A percentile compares a stretch with the other conserved stretches of the same genome.
Conservation (phyloP, 1,140 invertebrate species). For the Drosophila fuyamai region DNA sequence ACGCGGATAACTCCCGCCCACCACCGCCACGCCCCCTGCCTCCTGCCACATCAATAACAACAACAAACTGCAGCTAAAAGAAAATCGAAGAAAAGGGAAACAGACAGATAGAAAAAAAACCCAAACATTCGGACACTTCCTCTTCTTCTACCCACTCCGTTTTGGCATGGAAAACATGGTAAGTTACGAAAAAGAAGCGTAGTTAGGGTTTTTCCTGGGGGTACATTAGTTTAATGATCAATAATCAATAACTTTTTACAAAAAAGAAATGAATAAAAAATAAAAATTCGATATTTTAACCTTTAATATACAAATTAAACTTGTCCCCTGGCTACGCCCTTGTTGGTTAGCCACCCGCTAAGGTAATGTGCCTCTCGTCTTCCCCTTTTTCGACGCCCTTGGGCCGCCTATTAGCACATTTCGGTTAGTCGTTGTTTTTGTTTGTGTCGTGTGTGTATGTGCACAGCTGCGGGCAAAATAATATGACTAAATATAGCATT, state of each 20-base stretch:
- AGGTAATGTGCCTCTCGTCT: not conserved
- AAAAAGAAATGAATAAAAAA: no score
- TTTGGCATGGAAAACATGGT: conserved; percentile 44
- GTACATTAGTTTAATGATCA: not conserved
- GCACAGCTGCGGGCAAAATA: conserved; percentile 11
- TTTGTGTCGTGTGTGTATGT: conserved; percentile 3
- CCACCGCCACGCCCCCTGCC: conserved; percentile 1
- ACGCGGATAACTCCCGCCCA: conserved; percentile 20
- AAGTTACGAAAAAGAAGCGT: conserved; percentile 4
- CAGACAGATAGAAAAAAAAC: conserved; percentile 2
- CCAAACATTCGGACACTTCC: conserved; percentile 7
- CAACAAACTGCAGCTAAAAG: conserved; percentile 13
- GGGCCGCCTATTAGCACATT: conserved; percentile 36
- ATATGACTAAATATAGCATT: not conserved
- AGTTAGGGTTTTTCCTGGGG: not conserved
- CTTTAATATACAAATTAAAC: no score
- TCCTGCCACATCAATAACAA: not conserved
- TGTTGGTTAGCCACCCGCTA: conserved; percentile 33
- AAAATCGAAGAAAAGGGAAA: not conserved
- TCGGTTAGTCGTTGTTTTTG: conserved; percentile 42
- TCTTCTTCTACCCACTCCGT: conserved; percentile 27
- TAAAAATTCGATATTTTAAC: no score
- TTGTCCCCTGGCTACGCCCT: not conserved
- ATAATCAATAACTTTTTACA: not conserved
- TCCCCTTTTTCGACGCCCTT: conserved; percentile 17